Evolutionary conservation across 2,113 vertebrate genomes (phyloP).

Genomic region (Gymnocephalus cernua): DNA sequence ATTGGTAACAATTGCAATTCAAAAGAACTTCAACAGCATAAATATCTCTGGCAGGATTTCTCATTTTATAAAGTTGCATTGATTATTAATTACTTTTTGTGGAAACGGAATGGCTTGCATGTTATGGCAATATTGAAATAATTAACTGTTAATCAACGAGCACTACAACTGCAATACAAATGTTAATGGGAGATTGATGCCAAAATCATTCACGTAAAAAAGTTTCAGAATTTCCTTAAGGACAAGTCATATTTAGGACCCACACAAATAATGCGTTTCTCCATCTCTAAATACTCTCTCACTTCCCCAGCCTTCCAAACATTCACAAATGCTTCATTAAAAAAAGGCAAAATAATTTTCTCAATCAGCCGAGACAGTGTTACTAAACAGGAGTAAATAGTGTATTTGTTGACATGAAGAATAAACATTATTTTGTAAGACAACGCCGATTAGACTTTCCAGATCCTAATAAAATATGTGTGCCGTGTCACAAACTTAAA

Average conservation of each 20-base stretch:
- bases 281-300: neutral
- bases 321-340: neutral
- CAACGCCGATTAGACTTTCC: neutral
- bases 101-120: neutral
- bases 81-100: neutral
- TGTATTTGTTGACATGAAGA: neutral
- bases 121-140: neutral
- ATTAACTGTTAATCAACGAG: slow-evolving; percentile 9
- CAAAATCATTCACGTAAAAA: neutral
- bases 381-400: neutral
- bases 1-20: neutral
- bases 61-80: neutral
- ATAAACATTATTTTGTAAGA: neutral
- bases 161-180: neutral
- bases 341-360: neutral
- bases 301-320: slow-evolving; percentile 1
- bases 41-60: neutral
- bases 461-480: neutral
- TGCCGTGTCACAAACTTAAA: neutral
- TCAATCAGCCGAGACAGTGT: neutral
- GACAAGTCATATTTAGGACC: neutral
- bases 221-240: neutral
- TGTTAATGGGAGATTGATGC: neutral
- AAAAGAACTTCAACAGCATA: neutral
- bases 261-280: neutral